Conservation (phyloP, 2,113 vertebrate species). For the Nicator chloris region DNA sequence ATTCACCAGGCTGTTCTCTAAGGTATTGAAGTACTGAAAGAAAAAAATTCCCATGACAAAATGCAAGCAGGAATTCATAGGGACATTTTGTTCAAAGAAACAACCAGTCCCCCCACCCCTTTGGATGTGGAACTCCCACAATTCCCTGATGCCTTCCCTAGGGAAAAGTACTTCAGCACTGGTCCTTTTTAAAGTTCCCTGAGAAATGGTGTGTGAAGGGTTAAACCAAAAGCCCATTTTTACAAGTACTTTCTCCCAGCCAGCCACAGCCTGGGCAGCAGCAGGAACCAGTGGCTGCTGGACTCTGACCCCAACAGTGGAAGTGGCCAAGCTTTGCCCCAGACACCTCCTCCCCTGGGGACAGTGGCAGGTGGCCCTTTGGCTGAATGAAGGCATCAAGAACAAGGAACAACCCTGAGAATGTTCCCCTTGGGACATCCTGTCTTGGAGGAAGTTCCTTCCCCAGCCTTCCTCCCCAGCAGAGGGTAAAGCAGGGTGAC, state of each 20-base stretch:
- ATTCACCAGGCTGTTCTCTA: conserved; percentile 96
- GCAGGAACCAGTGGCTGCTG: neutral
- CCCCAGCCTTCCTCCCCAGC: neutral
- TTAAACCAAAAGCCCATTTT: neutral
- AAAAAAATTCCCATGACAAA: conserved; percentile 2
- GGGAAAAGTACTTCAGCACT: neutral
- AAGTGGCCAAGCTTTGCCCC: neutral
- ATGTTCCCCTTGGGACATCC: neutral
- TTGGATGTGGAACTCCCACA: neutral
- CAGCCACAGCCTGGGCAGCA: neutral
- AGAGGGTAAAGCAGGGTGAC: neutral
- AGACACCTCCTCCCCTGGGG: neutral
- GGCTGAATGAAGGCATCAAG: neutral
- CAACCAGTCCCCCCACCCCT: neutral
- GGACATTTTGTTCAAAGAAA: neutral
- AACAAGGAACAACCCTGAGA: neutral
- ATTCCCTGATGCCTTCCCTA: neutral
- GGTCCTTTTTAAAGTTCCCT: neutral
- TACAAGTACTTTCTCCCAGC: neutral
- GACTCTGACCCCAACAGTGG: neutral
- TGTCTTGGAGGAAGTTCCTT: neutral
- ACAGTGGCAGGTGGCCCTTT: neutral
- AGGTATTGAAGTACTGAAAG: conserved; percentile 90
- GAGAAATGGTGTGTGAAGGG: neutral
- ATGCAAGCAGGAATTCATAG: neutral